Conservation (phyloP, 2,113 vertebrate species). For the Sinosuthora webbiana region DNA sequence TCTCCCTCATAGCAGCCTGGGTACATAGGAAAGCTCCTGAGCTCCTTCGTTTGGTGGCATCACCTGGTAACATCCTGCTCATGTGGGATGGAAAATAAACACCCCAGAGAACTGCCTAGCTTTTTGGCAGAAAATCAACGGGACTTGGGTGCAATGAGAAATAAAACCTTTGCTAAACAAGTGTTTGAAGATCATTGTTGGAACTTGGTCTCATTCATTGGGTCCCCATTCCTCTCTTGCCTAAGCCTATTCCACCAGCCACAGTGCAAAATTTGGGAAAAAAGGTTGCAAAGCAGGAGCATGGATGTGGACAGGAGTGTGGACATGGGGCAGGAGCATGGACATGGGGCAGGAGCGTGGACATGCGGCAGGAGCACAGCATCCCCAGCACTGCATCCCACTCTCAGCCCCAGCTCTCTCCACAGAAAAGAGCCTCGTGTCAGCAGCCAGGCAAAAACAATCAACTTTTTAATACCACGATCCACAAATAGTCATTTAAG, state of each 20-base stretch:
- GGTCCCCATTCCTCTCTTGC: background rate
- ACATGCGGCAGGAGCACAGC: background rate
- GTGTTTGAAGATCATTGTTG: background rate
- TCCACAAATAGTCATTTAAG: background rate
- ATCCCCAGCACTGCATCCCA: background rate
- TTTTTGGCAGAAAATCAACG: background rate
- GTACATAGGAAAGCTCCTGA: background rate
- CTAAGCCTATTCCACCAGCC: background rate
- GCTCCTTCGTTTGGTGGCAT: background rate
- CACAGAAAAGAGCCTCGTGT: background rate
- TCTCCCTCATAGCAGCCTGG: background rate
- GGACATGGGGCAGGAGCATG: too few relatives aligned
- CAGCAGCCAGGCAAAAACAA: background rate
- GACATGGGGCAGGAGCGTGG: accelerated
- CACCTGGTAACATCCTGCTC: background rate
- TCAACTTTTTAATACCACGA: background rate
- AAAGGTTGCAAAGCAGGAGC: background rate
- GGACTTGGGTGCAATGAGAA: accelerated
- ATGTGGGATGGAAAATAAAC: background rate
- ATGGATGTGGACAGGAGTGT: accelerated
- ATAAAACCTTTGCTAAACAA: background rate
- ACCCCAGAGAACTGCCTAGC: background rate
- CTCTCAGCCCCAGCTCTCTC: background rate
- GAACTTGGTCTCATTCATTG: background rate
- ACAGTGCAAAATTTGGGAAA: background rate